Evolutionary conservation across 2,113 vertebrate genomes (phyloP), one percentile per base, ranked within the genome.

Genomic region (Anguilla rostrata): DNA sequence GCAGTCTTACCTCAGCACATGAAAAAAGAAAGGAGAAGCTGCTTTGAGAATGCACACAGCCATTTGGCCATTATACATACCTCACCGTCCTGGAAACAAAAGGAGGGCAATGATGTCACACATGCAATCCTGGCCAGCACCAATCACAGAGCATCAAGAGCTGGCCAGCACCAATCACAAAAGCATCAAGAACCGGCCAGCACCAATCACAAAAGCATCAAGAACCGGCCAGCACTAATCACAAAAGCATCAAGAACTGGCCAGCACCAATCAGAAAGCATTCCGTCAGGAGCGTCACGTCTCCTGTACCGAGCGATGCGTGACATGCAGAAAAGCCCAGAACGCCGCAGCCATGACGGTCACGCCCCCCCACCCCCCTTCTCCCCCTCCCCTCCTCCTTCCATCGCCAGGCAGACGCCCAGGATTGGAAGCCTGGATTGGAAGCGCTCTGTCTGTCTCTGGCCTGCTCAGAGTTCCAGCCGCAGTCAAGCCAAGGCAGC

Each of bases 41-140:
- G 87, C 85, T 87, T 89, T 89, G 81, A 88, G 90, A 88, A 84
- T 71, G 78, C 87, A 86, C 88, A 91, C 87, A 89, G 87, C 60
- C 90, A 87, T 86, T 66, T 85, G 85, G 85, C 78, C 84, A 88
- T 88, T 86, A 89, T 91, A 92, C 91, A 88, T 97, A 97, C 96
- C 96, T 97, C 96, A 92, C 96, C 97, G 86, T 97, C 96, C 97
- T 97, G 94, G 90, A 97, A 97, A 94, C 89, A 91, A 94, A 94
- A 94, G 85, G 92, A 92, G 89, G 41, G 20, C 83, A 85, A 86
- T 84, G 26, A 82, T 85, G 78, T 86, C 82, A 89, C 66, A 56
- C n/a, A 56, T 40, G 9, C 34, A 41, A 78, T 1, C 49, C 34
- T 85, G 16, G 20, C 49, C 41, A 75, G n/a, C 43, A 46, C 26